Conservation (phyloP, 2,888 invertebrate species). For the Cosmorhoe ocellata region DNA sequence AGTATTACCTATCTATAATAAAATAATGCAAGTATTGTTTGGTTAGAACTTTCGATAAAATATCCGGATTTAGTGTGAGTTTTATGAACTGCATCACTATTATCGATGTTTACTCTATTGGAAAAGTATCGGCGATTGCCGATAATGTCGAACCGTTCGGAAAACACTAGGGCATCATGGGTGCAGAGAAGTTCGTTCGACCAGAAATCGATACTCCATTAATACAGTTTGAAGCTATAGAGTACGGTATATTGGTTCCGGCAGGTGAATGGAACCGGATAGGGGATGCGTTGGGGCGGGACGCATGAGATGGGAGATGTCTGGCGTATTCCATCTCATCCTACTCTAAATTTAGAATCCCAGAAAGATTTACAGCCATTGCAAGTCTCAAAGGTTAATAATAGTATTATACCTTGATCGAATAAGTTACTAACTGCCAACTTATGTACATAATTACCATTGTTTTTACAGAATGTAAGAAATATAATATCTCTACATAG, state of each 20-base stretch:
- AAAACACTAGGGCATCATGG: constrained; percentile 78
- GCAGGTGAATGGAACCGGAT: constrained; percentile 60
- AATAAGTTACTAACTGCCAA: no score
- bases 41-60: no score
- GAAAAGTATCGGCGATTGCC: constrained; percentile 78
- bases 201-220: constrained; percentile 80
- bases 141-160: constrained; percentile 82
- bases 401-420: no score
- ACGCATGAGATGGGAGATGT: constrained; percentile 47
- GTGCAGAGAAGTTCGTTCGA: constrained; percentile 60
- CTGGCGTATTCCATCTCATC: constrained; percentile 47
- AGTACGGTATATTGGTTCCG: constrained; percentile 62
- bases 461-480: no score
- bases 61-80: no score
- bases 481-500: no score
- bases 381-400: background rate
- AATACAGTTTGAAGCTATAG: constrained; percentile 72
- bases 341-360: background rate
- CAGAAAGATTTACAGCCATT: background rate
- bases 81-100: constrained; percentile 23
- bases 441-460: no score
- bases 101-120: constrained; percentile 50
- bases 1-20: no score
- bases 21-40: no score
- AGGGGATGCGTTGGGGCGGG: constrained; percentile 56